Evolutionary conservation across 2,113 vertebrate genomes (phyloP).

Genomic region (Alces alces): DNA sequence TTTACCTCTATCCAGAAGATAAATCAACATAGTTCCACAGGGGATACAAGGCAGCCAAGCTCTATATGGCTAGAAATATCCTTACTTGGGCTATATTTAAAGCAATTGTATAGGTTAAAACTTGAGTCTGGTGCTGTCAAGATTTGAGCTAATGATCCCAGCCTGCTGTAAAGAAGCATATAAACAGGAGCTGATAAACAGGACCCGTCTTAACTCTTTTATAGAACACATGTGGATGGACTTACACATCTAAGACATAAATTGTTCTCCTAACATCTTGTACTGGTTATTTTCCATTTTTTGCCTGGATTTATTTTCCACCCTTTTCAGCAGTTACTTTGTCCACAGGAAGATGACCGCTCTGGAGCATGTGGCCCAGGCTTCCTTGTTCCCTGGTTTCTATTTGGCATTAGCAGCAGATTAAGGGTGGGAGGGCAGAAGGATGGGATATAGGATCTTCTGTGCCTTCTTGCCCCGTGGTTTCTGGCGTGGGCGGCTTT

Average conservation of each 20-base stretch:
- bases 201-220: not conserved
- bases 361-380: not conserved
- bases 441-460: not conserved
- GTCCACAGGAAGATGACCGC: not conserved
- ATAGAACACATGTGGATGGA: accelerated
- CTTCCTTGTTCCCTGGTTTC: not conserved
- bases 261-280: not conserved
- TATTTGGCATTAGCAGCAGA: not conserved
- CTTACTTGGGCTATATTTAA: not conserved
- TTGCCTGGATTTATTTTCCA: not conserved
- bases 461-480: not conserved
- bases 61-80: not conserved
- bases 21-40: not conserved
- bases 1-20: not conserved
- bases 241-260: too few species aligned
- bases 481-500: not conserved
- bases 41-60: not conserved
- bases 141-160: not conserved
- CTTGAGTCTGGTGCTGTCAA: not conserved
- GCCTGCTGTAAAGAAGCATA: not conserved
- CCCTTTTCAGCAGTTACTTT: not conserved
- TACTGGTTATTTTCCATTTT: not conserved
- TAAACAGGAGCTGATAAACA: not conserved
- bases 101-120: not conserved
- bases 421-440: not conserved